Percentiles rank a stretch among this genome's conserved stretches.
These are phyloP conservation scores for Selenia dentaria DNA, from an alignment of 2,888 invertebrate genomes.

Conservation along the genomic window DNA sequence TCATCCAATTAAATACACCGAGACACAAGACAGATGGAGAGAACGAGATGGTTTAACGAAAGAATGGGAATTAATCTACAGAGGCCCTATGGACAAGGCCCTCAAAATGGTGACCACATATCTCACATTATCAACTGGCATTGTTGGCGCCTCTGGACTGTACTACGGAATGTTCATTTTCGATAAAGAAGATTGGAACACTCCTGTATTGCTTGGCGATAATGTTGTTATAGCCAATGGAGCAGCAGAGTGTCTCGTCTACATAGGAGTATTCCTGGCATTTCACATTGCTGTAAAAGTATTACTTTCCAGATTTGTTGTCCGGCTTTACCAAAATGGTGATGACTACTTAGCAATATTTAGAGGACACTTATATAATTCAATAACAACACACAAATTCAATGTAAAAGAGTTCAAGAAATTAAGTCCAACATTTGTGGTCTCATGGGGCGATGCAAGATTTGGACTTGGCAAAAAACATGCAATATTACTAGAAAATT, in stretches of 20 bases:
- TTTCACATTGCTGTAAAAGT: conserved; percentile 65
- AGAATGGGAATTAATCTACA: conserved; percentile 71
- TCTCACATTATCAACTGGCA: conserved; percentile 58
- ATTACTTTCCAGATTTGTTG: conserved; percentile 67
- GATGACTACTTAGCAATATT: conserved; percentile 73
- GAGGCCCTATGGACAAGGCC: conserved; percentile 67
- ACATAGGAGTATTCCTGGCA: conserved; percentile 61
- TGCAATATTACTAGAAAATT: conserved; percentile 66
- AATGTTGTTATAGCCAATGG: conserved; percentile 68
- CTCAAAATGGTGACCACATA: conserved; percentile 61
- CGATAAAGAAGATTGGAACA: conserved; percentile 51
- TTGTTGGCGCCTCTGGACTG: conserved; percentile 43
- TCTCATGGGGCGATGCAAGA: conserved; percentile 71
- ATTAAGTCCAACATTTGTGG: conserved; percentile 55
- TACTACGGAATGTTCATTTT: conserved; percentile 64
- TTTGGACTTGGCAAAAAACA: conserved; percentile 67
- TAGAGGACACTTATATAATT: conserved; percentile 61
- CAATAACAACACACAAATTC: conserved; percentile 62
- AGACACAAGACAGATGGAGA: conserved; percentile 63
- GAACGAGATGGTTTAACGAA: conserved; percentile 60
- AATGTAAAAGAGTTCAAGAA: conserved; percentile 66
- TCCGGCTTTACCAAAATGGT: conserved; percentile 69
- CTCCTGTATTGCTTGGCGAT: conserved; percentile 60
- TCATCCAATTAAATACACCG: conserved; percentile 63
- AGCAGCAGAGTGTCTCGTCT: conserved; percentile 60